These are phyloP conservation scores for Pemphredon lugubris DNA, from an alignment of 2,888 invertebrate species.

Conservation along the genomic window DNA sequence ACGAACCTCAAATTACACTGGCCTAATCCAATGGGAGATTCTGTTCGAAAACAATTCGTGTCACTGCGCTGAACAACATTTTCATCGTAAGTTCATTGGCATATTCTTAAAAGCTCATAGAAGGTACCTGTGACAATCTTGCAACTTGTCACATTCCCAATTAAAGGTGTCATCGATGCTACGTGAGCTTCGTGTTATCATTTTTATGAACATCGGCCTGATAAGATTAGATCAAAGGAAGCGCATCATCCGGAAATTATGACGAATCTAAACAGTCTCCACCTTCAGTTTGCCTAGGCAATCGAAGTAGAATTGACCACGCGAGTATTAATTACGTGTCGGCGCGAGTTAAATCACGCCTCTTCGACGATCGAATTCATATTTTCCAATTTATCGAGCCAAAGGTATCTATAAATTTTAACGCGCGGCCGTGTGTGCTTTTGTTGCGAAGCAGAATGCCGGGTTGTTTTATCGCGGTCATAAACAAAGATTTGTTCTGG, in stretches of 20 bases:
- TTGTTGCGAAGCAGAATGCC: not conserved
- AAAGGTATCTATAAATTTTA: not conserved
- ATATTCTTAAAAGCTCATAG: constrained; percentile 1
- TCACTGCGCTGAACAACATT: constrained; percentile 1
- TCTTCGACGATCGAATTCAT: not conserved
- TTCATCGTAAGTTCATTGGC: constrained; percentile 6
- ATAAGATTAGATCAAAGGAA: constrained; percentile 44
- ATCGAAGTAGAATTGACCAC: not conserved
- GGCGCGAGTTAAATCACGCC: not conserved
- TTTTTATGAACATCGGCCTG: constrained; percentile 12
- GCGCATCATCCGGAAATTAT: not conserved
- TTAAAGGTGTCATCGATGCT: not conserved
- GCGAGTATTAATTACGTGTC: not conserved
- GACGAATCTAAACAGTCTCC: not conserved
- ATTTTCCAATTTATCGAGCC: not conserved
- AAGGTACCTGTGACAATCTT: not conserved
- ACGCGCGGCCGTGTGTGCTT: not conserved
- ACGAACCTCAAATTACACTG: not conserved
- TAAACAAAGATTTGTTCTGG: too few relatives aligned
- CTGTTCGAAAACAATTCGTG: constrained; percentile 6
- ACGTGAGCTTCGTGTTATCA: not conserved
- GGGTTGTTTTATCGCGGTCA: too few relatives aligned
- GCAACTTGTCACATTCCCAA: not conserved
- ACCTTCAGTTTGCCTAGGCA: not conserved
- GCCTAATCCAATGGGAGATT: constrained; percentile 9